Evolutionary conservation across 2,113 vertebrate genomes (phyloP), one percentile per base, ranked within the genome.

Genomic region (Nesoenas mayeri): DNA sequence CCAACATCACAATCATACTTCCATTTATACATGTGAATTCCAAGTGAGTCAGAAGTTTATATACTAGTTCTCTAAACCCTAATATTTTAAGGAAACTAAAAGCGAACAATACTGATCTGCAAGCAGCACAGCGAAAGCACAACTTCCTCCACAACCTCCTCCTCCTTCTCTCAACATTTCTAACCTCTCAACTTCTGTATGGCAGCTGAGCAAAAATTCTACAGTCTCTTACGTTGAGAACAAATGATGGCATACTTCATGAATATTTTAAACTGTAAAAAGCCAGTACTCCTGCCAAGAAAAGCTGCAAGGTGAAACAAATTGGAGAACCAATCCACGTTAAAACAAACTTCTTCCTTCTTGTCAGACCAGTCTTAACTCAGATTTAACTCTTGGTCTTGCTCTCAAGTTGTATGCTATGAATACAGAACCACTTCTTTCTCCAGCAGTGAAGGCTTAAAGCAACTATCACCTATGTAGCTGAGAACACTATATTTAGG

Each of bases 281-380:
- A 70, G 15, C 0, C 56, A 94, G 56, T 15, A 66, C 1, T 42
- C 18, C 24, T 86, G 65, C n/a, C 5, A 79, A 58, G 71, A 53
- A 84, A 51, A 66, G 9, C 5, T 77, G 36, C 36, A 71, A 80
- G 24, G 12, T 42, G 48, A 62, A 90, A 82, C 16, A 79, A 92
- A 66, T 0, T 21, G 20, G 12, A 25, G 20, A 91, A 91, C 4
- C 0, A 1, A 64, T 11, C 22, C 34, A 24, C 7, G 12, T 28
- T 67, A 71, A 78, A 88, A 54, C 6, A n/a, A 82, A 48, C 9
- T 51, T 53, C 20, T 61, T 57, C 21, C 24, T 74, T 71, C 62
- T 74, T 51, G 19, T 56, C 53, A 89, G 34, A 47, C 60, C 29
- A 64, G 11, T 64, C 82, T 75, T 50, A 81, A 84, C 21, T 78